Evolutionary conservation across 2,113 vertebrate genomes (phyloP), one percentile per base, ranked within the genome.

Genomic region (Blennius ocellaris): DNA sequence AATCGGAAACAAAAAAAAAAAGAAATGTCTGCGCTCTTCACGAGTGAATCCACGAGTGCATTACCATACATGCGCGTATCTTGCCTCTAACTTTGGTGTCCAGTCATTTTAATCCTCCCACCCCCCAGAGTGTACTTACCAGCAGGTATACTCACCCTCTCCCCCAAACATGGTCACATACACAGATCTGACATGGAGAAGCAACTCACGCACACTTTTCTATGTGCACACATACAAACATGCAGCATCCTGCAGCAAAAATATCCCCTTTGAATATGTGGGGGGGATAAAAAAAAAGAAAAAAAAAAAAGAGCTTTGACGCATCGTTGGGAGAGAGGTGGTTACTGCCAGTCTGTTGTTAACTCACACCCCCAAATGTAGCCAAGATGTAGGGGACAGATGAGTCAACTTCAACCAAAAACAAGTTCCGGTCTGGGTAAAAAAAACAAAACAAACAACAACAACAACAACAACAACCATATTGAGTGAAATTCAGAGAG

Each of bases 111-210:
- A 58, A 1, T 39, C 56, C n/a, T 78, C 84, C 84, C 78, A 63
- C 3, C 69, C 69, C 21, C 84, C 64, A 75, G 54, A 59, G 41
- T 82, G 85, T 90, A 93, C 90, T 92, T 89, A 91, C 90, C 93
- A 78, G 68, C 81, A 79, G 73, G 74, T 76, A 86, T 90, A 93
- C 92, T 92, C 89, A 93, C 92, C 89, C 86, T 89, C 80, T 87
- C 81, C 83, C 82, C 75, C 88, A 86, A 30, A 81, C 58, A 90
- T 72, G 90, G 67, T 85, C 86, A 87, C 44, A 88, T 75, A 93
- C 80, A 93, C 79, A 85, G 83, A 92, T 89, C 85, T 87, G 90
- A 92, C 88, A 91, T 50, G 52, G 74, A 76, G 87, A 69, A 87
- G 59, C 81, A 81, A 91, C 57, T 80, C 60, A 84, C 82, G 62